These are phyloP conservation scores for Drymonia ruficornis DNA, from an alignment of 2,888 invertebrate species.

Conservation along the genomic window DNA sequence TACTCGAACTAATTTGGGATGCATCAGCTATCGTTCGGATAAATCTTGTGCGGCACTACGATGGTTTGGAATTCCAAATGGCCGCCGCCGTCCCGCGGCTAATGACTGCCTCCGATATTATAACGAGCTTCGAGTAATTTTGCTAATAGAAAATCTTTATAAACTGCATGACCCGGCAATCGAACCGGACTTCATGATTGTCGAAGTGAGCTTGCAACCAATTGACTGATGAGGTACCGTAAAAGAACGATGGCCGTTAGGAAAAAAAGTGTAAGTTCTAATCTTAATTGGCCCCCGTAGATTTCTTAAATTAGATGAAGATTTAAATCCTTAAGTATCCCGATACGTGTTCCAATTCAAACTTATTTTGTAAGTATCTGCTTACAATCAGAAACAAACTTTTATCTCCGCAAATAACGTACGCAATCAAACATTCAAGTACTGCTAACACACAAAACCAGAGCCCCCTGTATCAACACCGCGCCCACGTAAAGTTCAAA, in stretches of 20 bases:
- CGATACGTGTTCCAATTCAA: no score
- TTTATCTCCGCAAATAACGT: not conserved
- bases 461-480: not conserved
- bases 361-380: not conserved
- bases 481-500: constrained; percentile 19
- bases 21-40: not conserved
- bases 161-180: no score
- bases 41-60: not conserved
- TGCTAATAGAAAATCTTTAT: not conserved
- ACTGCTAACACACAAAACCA: not conserved
- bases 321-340: no score
- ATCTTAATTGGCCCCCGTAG: no score
- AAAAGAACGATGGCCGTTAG: no score
- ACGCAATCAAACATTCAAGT: not conserved
- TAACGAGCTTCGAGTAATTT: not conserved
- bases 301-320: no score
- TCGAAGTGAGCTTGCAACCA: not conserved
- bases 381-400: not conserved
- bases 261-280: no score
- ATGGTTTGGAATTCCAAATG: not conserved
- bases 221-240: no score
- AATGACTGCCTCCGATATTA: not conserved
- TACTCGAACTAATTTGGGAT: not conserved
- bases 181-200: no score
- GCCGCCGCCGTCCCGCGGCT: not conserved